Base-by-base conservation (phyloP, 2,888 invertebrate species). In the Chelonus formosanus region DNA sequence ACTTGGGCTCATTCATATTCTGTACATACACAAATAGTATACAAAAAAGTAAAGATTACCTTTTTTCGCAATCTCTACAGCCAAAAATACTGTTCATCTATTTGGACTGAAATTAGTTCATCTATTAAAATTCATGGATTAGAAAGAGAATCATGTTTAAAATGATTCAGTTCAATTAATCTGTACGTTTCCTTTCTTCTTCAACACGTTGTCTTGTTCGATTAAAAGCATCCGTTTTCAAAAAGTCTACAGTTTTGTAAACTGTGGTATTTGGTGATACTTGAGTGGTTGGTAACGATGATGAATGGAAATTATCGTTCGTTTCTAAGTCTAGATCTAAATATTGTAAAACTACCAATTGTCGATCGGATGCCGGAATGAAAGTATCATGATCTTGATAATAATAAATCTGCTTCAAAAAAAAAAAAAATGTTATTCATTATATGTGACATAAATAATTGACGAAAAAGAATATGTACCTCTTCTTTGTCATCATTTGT, bases 141-240 rank as follows among this genome's bases (percentile, higher is more conserved):
- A 48, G 31, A 65, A 32, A 45, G 36, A 20, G 48, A 43, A 48
- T 55, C 44, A 58, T 31, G 40, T 62, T 72, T 75, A 79, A 53
- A 77, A 75, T 67, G 20, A 20, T 20, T 20, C 20, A 20, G 20
- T 20, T 20, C 20, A 80, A 76, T 72, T 84, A 83, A 56, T 82
- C 82, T 40, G 83, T 79, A 67, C 84, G 81, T 70, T 85, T 85
- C 70, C 92, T 85, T 44, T 90, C 90, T 69, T 90, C 90, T 80
- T 92, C 93, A 0, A 92, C 91, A 78, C 92, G 91, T 80, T 92
- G 91, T 60, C 92, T 88, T 45, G 94, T 95, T 68, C 92, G 90
- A 84, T 94, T 95, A 79, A 97, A 94, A 4, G 96, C 97, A 81
- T 95, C 92, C 0, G 97, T 97, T 86, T 96, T 97, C 60, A 95